phyloP scores from a whole-genome alignment of 2,888 invertebrate genomes.

The Caenorhabditis zanzibari region DNA sequence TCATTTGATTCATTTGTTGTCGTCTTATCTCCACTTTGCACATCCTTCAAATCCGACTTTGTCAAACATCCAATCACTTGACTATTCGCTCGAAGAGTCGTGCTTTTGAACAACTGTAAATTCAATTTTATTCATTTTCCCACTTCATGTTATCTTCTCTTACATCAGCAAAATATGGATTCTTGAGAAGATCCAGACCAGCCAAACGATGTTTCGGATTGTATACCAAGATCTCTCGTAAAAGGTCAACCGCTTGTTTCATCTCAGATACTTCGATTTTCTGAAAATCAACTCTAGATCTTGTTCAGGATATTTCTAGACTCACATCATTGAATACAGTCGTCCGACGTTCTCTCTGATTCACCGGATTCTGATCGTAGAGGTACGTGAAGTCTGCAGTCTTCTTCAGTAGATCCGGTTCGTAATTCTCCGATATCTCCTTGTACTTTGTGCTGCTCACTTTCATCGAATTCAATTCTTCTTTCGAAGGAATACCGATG shows the following conservation, averaged over 20 bases:
- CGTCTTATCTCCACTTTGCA: background rate
- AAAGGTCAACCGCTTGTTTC: constrained; percentile 45
- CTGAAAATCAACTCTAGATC: constrained; percentile 32
- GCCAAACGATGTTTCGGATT: constrained; percentile 65
- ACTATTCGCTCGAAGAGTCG: background rate
- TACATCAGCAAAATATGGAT: constrained; percentile 54
- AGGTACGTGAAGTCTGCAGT: constrained; percentile 17
- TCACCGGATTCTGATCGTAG: background rate
- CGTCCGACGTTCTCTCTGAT: constrained; percentile 8
- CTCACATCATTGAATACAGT: constrained; percentile 22
- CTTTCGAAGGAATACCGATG: constrained; percentile 60
- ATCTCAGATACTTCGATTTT: constrained; percentile 39
- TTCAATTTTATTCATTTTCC: background rate
- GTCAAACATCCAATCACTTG: background rate
- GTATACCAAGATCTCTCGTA: constrained; percentile 68
- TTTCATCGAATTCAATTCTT: constrained; percentile 52
- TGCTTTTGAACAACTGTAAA: background rate
- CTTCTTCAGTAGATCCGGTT: background rate
- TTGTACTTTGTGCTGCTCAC: constrained; percentile 3
- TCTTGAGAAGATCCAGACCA: constrained; percentile 61
- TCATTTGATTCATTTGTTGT: background rate
- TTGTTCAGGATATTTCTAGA: background rate
- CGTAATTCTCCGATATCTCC: constrained; percentile 16
- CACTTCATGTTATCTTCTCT: background rate
- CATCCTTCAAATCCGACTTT: background rate